Conservation (phyloP, 2,113 vertebrate species). For the Atrichornis clamosus region DNA sequence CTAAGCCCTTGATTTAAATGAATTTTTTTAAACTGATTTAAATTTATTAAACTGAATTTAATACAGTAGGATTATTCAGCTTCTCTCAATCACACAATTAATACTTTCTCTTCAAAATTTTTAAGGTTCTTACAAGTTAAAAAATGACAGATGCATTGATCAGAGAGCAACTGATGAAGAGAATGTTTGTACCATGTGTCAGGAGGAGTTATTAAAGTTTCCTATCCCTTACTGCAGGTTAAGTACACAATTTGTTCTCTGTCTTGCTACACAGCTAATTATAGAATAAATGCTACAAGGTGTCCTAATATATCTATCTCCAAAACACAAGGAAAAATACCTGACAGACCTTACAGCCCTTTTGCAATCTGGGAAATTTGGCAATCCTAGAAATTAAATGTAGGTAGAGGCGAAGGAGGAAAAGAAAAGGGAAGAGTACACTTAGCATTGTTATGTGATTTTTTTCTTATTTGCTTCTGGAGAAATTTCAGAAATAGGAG, state of each 20-base stretch:
- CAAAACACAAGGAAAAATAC: neutral
- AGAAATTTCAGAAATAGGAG: neutral
- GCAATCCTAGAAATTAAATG: neutral
- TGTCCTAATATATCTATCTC: neutral
- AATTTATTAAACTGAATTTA: neutral
- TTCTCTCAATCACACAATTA: neutral
- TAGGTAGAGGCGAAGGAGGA: neutral
- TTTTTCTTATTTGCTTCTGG: neutral
- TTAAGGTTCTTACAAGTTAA: neutral
- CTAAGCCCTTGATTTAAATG: neutral
- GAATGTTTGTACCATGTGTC: constrained; percentile 77
- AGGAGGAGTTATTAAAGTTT: constrained; percentile 64
- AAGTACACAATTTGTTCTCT: neutral
- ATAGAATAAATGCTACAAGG: neutral
- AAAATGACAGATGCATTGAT: constrained; percentile 23
- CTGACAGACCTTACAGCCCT: neutral
- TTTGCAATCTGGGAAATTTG: neutral
- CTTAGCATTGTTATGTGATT: neutral
- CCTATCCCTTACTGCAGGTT: constrained; percentile 77
- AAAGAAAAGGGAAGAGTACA: neutral
- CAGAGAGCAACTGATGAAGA: constrained; percentile 63
- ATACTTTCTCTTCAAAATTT: neutral
- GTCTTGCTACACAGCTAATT: neutral
- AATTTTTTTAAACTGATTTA: neutral
- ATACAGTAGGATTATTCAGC: neutral